Percentiles rank a stretch among this genome's conserved stretches.
Conservation (phyloP, 2,888 invertebrate genomes). For the Rhimphoctona megacephalus region DNA sequence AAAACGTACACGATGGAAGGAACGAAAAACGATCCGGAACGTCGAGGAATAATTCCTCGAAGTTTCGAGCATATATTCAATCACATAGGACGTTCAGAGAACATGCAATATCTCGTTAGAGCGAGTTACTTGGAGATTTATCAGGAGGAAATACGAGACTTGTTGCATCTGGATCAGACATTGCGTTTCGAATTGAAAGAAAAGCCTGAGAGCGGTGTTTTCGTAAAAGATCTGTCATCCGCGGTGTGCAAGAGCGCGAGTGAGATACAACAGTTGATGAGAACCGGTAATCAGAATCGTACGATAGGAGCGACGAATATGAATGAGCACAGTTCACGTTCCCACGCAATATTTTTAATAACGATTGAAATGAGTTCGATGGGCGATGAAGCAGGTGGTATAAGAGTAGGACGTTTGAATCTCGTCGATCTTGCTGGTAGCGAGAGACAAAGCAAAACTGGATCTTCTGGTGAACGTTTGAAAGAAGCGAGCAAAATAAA, state of each 20-base stretch:
- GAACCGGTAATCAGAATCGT: constrained; percentile 95
- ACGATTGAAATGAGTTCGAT: constrained; percentile 97
- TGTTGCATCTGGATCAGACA: constrained; percentile 89
- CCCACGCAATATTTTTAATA: constrained; percentile 99
- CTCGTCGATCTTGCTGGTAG: constrained; percentile 99
- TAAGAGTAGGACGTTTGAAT: constrained; percentile 96
- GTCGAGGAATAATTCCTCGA: constrained; percentile 96
- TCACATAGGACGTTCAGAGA: constrained; percentile 95
- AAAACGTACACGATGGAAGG: constrained; percentile 93
- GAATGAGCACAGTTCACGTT: constrained; percentile 99
- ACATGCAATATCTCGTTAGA: constrained; percentile 97
- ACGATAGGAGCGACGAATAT: constrained; percentile 98
- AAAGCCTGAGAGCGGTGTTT: constrained; percentile 94
- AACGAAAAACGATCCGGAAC: constrained; percentile 88
- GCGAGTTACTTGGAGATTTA: constrained; percentile 99
- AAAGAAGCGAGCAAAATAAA: constrained; percentile 99
- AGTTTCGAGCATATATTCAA: constrained; percentile 99
- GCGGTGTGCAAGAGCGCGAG: constrained; percentile 97
- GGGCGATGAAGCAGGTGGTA: constrained; percentile 86
- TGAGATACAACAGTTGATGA: constrained; percentile 98
- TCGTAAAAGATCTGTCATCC: constrained; percentile 97
- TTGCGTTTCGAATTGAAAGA: constrained; percentile 91
- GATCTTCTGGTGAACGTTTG: constrained; percentile 96
- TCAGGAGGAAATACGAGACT: constrained; percentile 93
- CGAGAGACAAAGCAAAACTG: constrained; percentile 98